Base-by-base conservation (phyloP, 53 echinoderm and acorn worm species). In the Antedon mediterranea region DNA sequence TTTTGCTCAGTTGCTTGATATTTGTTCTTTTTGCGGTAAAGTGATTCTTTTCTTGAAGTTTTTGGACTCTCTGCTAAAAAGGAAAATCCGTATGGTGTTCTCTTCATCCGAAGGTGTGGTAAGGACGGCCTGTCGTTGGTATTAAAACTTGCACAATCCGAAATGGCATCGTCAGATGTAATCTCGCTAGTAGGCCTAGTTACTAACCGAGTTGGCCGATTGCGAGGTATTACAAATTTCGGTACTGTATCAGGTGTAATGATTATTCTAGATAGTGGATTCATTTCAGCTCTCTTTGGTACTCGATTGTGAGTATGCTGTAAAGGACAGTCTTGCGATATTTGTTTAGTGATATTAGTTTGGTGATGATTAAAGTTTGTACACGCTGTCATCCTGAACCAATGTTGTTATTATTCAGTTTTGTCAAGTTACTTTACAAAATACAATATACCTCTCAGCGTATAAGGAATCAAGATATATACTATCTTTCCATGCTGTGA, bases 41-140 rank as follows among this genome's bases (percentile, higher is more conserved):
- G 29, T 0, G 89, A 89, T 33, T 89, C 89, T 28, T 83, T 89
- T 44, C 81, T 80, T 29, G 75, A 77, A 30, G 89, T 89, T 11
- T 26, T 81, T 4, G 89, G 81, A n/a, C 74, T 75, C 0, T 72
- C 32, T 6, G 75, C 42, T 33, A 89, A 79, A 31, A 72, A 80
- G 0, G 83, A 72, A 70, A 89, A 89, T 26, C 86, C 86, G 34
- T 89, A 86, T 0, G 80, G 75, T 43, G 89, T 85, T 33, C 31
- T 57, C 27, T 73, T 70, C 33, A 43, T 79, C 18, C 82, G 82
- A 20, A 89, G 31, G 43, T 89, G 85, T 15, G 76, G 31, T 1
- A 80, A 71, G 29, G 89, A 81, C 89, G 79, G 33, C 89, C 79
- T 0, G 85, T 77, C 9, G 71, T 84, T 32, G 89, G 89, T 33